These are phyloP conservation scores for Hemaris fuciformis DNA, from an alignment of 2,888 invertebrate genomes.

Conservation along the genomic window DNA sequence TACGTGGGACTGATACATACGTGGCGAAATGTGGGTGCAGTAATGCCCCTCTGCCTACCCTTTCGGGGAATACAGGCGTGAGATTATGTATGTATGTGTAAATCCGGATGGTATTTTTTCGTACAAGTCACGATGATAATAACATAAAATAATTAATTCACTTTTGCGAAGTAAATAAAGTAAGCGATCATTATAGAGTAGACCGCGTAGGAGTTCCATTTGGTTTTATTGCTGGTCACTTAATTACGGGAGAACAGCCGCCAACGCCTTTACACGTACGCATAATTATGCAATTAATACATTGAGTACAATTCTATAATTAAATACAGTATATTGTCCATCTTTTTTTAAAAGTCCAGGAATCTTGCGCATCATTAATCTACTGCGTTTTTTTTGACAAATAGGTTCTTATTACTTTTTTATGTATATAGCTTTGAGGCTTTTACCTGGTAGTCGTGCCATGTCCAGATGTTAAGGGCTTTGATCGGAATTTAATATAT, in stretches of 20 bases:
- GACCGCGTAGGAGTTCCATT: constrained; percentile 36
- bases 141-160: not conserved
- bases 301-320: constrained; percentile 7
- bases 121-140: not conserved
- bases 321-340: not conserved
- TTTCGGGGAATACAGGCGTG: no score
- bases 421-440: no score
- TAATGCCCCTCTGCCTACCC: no score
- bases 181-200: constrained; percentile 19
- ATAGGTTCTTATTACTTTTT: no score
- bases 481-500: no score
- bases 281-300: constrained; percentile 11
- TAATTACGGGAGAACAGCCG: constrained; percentile 50
- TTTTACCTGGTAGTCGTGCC: no score
- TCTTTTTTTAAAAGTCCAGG: not conserved
- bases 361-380: not conserved
- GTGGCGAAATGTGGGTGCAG: no score
- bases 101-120: not conserved
- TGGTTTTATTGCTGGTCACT: constrained; percentile 42
- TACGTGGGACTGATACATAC: no score
- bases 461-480: no score
- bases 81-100: no score
- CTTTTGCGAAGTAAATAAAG: not conserved
- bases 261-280: constrained; percentile 35
- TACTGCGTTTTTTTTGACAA: no score